These are phyloP conservation scores for Polylopha cassiicola DNA, from an alignment of 2,888 invertebrate genomes.

Conservation along the genomic window DNA sequence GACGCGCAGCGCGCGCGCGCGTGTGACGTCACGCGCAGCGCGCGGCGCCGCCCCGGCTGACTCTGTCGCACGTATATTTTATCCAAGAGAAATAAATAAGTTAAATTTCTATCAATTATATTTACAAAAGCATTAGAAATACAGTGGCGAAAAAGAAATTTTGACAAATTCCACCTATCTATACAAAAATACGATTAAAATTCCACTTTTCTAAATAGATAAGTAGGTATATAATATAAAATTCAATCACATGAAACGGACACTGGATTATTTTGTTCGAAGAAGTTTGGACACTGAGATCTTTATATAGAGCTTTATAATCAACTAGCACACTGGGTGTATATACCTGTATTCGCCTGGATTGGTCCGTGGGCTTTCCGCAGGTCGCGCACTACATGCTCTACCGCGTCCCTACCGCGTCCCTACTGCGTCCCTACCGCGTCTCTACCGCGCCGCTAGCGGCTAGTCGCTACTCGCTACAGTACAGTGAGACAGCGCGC, in stretches of 20 bases:
- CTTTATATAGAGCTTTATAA: slow-evolving; percentile 42
- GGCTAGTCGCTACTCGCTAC: no score
- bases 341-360: slow-evolving; percentile 41
- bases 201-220: slow-evolving; percentile 55
- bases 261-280: slow-evolving; percentile 71
- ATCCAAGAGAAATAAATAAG: slow-evolving; percentile 67
- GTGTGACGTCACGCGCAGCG: neutral
- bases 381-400: slow-evolving; percentile 25
- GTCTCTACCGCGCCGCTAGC: no score
- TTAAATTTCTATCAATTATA: slow-evolving; percentile 63
- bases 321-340: slow-evolving; percentile 49
- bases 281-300: slow-evolving; percentile 70
- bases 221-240: slow-evolving; percentile 45
- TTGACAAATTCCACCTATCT: slow-evolving; percentile 67
- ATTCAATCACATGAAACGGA: slow-evolving; percentile 67
- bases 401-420: slow-evolving; percentile 28
- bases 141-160: slow-evolving; percentile 60
- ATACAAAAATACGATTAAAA: slow-evolving; percentile 68
- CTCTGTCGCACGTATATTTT: slow-evolving; percentile 11
- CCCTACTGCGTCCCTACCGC: slow-evolving; percentile 27
- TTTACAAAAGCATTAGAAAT: slow-evolving; percentile 73
- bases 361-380: slow-evolving; percentile 28
- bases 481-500: no score
- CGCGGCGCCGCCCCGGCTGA: slow-evolving; percentile 18
- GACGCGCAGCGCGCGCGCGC: slow-evolving; percentile 21